These are phyloP conservation scores for Hirtodrosophila confusa DNA, from an alignment of 2,888 invertebrate species.

Conservation along the genomic window DNA sequence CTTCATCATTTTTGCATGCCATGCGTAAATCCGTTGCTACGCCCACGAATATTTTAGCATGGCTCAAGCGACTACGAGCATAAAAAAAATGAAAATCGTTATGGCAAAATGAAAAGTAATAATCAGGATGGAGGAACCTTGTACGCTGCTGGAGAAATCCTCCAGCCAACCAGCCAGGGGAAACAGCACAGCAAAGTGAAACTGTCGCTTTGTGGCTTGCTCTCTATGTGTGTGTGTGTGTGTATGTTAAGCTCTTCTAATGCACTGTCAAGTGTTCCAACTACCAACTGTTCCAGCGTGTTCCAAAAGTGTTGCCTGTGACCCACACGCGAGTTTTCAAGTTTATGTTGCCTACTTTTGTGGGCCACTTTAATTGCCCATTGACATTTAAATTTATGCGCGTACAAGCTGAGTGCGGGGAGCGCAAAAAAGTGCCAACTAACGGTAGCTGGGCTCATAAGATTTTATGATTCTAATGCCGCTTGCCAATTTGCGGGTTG, in stretches of 20 bases:
- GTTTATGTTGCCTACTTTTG: conserved; percentile 72
- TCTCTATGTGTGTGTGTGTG: conserved; percentile 2
- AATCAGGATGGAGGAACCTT: conserved; percentile 55
- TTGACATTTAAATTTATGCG: conserved; percentile 73
- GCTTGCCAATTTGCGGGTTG: conserved; percentile 59
- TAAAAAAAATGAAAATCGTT: conserved; percentile 59
- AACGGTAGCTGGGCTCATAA: conserved; percentile 24
- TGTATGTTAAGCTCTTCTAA: conserved; percentile 47
- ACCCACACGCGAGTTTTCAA: conserved; percentile 43
- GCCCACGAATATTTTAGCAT: conserved; percentile 45
- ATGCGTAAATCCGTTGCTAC: conserved; percentile 69
- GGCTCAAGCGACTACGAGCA: conserved; percentile 16
- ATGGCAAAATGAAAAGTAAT: conserved; percentile 73
- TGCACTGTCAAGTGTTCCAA: conserved; percentile 54
- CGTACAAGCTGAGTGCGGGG: conserved; percentile 10
- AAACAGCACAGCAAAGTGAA: conserved; percentile 16
- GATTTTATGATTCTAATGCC: conserved; percentile 56
- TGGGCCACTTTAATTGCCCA: conserved; percentile 72
- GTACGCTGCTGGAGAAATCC: conserved; percentile 3
- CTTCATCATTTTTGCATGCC: conserved; percentile 73
- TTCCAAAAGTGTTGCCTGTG: conserved; percentile 16
- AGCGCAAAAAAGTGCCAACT: conserved; percentile 38
- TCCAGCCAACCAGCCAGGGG: not conserved
- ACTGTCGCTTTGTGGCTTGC: not conserved
- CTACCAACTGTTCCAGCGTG: conserved; percentile 41